phyloP scores from a whole-genome alignment of 2,888 invertebrate genomes.

The Teinopalpus imperialis region DNA sequence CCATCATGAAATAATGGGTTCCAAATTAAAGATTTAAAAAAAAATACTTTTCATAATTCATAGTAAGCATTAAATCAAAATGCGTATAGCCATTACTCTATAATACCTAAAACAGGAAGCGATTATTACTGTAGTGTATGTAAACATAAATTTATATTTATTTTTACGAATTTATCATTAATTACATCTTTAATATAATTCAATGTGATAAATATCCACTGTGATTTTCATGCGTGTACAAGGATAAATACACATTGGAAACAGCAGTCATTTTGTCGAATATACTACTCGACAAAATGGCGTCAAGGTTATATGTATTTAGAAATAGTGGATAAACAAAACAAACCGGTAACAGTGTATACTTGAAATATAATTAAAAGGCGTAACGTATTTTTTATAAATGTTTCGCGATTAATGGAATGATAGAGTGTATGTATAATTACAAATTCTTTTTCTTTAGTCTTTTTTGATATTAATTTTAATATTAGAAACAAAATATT shows the following conservation, averaged over 20 bases:
- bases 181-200: constrained; percentile 1
- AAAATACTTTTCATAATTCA: no score
- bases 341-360: not conserved
- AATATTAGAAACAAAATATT: no score
- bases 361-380: constrained; percentile 10
- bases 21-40: no score
- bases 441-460: no score
- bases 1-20: no score
- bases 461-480: no score
- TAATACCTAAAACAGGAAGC: constrained; percentile 8
- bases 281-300: constrained; percentile 17
- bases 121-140: not conserved
- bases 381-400: constrained; percentile 19
- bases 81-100: no score
- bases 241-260: not conserved
- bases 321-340: constrained; percentile 23
- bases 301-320: constrained; percentile 30
- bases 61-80: no score
- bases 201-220: not conserved
- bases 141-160: not conserved
- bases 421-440: no score
- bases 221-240: not conserved
- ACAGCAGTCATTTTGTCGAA: not conserved
- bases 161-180: not conserved
- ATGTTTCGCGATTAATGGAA: constrained; percentile 11